phyloP scores from a whole-genome alignment of 2,888 invertebrate species.

The Agonopterix arenella region DNA sequence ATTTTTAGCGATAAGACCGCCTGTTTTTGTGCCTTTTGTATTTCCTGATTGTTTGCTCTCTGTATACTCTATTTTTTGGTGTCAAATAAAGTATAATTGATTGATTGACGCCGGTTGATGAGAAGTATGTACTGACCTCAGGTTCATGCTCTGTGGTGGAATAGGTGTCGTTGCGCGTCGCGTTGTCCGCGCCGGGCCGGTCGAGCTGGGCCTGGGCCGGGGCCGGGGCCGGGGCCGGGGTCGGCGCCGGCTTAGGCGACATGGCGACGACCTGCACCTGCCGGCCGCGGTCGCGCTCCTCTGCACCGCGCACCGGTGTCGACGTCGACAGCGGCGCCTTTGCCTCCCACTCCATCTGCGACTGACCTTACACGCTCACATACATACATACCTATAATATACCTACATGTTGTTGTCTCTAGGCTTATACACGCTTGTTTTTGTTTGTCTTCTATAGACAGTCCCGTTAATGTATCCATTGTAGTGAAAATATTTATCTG shows the following conservation, averaged over 20 bases:
- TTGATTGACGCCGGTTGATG: too few relatives aligned
- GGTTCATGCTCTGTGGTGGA: too few relatives aligned
- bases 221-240: not conserved
- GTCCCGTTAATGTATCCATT: too few relatives aligned
- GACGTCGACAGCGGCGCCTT: conserved; percentile 49
- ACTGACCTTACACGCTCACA: not conserved
- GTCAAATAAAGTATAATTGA: too few relatives aligned
- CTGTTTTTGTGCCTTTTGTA: too few relatives aligned
- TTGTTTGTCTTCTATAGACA: too few relatives aligned
- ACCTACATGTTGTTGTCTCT: not conserved
- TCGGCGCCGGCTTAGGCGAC: conserved; percentile 44
- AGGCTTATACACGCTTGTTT: too few relatives aligned
- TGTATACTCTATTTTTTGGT: too few relatives aligned
- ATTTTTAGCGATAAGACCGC: too few relatives aligned
- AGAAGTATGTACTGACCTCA: too few relatives aligned
- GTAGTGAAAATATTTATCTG: too few relatives aligned
- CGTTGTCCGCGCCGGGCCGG: conserved; percentile 13
- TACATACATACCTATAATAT: not conserved
- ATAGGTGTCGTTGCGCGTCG: not conserved
- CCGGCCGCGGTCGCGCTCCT: conserved; percentile 14
- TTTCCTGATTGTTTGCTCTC: too few relatives aligned
- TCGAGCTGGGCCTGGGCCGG: conserved; percentile 4
- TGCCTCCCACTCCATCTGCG: conserved; percentile 43
- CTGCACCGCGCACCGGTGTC: conserved; percentile 39
- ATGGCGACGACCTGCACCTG: conserved; percentile 58